Conservation (phyloP, 2,797 vertebrate genomes). For the Acanthurus leucopareius region DNA sequence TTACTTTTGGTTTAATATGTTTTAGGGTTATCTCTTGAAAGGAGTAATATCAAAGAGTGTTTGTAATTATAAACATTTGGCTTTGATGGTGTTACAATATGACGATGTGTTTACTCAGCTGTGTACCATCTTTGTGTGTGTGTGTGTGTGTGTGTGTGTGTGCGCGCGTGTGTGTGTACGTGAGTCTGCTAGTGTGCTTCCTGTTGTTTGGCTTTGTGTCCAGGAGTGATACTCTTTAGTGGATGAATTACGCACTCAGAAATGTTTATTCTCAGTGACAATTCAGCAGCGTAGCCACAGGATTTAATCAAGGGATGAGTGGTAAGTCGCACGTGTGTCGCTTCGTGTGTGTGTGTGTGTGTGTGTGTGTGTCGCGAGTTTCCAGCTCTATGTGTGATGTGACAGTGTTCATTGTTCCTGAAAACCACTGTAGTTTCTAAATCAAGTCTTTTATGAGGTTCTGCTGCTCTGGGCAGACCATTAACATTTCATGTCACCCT, state of each 20-base stretch:
- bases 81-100: not conserved
- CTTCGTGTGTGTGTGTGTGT: constrained; percentile 29
- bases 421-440: constrained; percentile 75
- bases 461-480: constrained; percentile 79
- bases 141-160: constrained; percentile 21
- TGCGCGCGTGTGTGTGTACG: not conserved
- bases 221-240: constrained; percentile 29
- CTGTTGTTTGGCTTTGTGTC: constrained; percentile 21
- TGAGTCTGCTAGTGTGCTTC: constrained; percentile 7
- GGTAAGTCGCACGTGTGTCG: not conserved
- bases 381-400: constrained; percentile 46
- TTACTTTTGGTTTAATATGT: too few relatives aligned
- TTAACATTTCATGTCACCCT: constrained; percentile 83
- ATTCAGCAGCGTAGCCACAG: constrained; percentile 28
- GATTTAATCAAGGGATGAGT: constrained; percentile 60
- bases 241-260: constrained; percentile 41
- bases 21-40: too few relatives aligned
- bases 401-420: constrained; percentile 64
- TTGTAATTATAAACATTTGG: constrained; percentile 31
- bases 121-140: not conserved
- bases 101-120: constrained; percentile 25
- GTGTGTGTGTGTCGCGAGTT: constrained; percentile 36
- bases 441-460: constrained; percentile 83
- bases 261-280: constrained; percentile 61
- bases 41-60: not conserved